Percentiles rank a stretch among this genome's conserved stretches.
phyloP scores from a whole-genome alignment of 2,113 vertebrate genomes.

The Neoarius graeffei region DNA sequence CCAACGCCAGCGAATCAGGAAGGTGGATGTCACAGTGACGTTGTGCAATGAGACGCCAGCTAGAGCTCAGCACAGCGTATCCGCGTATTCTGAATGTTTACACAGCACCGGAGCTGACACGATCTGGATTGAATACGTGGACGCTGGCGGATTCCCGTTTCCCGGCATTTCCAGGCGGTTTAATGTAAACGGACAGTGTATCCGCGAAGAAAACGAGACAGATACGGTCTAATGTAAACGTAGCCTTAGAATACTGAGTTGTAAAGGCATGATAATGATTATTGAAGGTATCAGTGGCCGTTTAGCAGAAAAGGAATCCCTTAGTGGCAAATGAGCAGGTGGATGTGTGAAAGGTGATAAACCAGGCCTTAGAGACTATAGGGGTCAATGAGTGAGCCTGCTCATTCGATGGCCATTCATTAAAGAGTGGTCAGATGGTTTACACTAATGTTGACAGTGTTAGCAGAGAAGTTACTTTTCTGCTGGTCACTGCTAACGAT shows the following conservation, averaged over 20 bases:
- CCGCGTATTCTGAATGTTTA: no score
- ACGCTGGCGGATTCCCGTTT: no score
- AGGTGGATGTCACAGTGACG: no score
- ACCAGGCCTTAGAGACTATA: conserved; percentile 23
- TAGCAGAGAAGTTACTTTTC: conserved; percentile 61
- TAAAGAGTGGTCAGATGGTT: conserved; percentile 64
- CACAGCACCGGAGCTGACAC: no score
- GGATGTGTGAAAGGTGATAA: conserved; percentile 49
- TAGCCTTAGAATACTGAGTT: conserved; percentile 5
- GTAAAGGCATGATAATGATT: conserved; percentile 25
- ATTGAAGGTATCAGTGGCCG: conserved; percentile 4
- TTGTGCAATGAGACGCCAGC: no score
- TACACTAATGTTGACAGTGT: conserved; percentile 62
- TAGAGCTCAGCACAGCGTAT: no score
- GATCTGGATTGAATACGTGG: no score
- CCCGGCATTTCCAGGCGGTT: no score
- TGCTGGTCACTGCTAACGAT: conserved; percentile 67
- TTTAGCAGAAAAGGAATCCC: not conserved
- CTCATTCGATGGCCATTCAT: conserved; percentile 61
- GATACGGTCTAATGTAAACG: no score
- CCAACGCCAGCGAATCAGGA: no score
- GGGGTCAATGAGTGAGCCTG: conserved; percentile 66
- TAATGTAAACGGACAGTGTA: no score
- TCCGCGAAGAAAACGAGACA: no score
- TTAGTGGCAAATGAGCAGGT: conserved; percentile 37